Percentiles rank a stretch among this genome's conserved stretches.
These are phyloP conservation scores for Plestiodon gilberti DNA, from an alignment of 2,113 vertebrate species.

Conservation along the genomic window DNA sequence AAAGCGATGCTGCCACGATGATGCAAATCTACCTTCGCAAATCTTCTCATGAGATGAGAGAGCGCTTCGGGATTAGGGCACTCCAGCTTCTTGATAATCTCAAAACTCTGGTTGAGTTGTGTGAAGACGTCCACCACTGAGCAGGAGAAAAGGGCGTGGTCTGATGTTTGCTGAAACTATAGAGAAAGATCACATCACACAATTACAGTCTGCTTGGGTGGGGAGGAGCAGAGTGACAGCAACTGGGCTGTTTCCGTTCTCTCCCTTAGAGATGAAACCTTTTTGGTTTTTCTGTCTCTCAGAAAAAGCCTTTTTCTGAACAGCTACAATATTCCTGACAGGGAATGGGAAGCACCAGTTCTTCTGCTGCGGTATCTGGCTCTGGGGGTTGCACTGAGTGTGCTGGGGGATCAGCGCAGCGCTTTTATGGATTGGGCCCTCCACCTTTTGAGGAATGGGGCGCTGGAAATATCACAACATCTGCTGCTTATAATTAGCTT, in stretches of 20 bases:
- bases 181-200: not conserved
- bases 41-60: slow-evolving; percentile 97
- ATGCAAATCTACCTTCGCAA: slow-evolving; percentile 88
- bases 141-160: slow-evolving; percentile 97
- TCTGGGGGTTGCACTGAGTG: not conserved
- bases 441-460: not conserved
- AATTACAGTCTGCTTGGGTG: not conserved
- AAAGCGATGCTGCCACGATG: not conserved
- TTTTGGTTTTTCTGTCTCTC: not conserved
- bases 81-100: slow-evolving; percentile 98
- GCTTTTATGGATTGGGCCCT: not conserved
- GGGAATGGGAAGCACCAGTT: no score
- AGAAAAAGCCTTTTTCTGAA: not conserved
- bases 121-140: slow-evolving; percentile 98
- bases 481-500: not conserved
- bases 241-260: not conserved
- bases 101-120: slow-evolving; percentile 98
- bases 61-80: slow-evolving; percentile 97
- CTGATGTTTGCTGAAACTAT: slow-evolving; percentile 97
- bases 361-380: not conserved
- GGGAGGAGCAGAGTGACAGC: not conserved
- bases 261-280: no score
- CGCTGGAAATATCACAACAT: not conserved
- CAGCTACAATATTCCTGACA: no score
- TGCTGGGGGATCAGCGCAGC: not conserved